These are phyloP conservation scores for Battus philenor DNA, from an alignment of 1,140 invertebrate species.

Conservation along the genomic window DNA sequence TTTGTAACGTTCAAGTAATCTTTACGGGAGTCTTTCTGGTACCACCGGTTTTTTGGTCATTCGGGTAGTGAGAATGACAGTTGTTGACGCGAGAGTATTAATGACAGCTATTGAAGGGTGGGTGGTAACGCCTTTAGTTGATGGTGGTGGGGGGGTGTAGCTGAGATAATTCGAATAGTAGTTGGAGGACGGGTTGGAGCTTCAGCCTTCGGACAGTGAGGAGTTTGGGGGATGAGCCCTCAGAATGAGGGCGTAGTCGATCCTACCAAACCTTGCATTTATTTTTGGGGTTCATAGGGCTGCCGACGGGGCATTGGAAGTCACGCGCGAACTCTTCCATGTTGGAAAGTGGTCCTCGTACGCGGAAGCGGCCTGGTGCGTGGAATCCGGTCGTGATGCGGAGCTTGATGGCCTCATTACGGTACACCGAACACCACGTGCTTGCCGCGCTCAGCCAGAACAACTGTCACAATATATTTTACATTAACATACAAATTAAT, in stretches of 20 bases:
- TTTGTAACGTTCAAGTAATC: no score
- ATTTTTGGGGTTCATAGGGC: conserved; percentile 90
- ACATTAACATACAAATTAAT: neutral
- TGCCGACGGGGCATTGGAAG: conserved; percentile 89
- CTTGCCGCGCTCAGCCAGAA: conserved; percentile 82
- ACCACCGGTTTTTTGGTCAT: no score
- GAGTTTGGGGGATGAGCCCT: no score
- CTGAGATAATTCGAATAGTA: no score
- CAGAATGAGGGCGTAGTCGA: neutral
- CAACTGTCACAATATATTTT: conserved; percentile 74
- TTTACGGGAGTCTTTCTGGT: no score
- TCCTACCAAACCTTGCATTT: conserved; percentile 91
- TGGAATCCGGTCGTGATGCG: conserved; percentile 86
- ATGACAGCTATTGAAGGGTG: no score
- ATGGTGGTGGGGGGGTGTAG: no score
- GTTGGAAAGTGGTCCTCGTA: conserved; percentile 93
- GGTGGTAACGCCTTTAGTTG: no score
- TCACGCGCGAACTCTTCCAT: conserved; percentile 90
- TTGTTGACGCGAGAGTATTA: no score
- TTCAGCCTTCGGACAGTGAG: no score
- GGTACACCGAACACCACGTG: conserved; percentile 78
- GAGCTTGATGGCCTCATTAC: conserved; percentile 83
- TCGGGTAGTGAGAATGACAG: no score
- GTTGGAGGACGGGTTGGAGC: no score
- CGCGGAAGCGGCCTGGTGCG: conserved; percentile 88